Evolutionary conservation across 2,888 invertebrate genomes (phyloP), one percentile per base, ranked within the genome.

Genomic region (Drosophila affinis): DNA sequence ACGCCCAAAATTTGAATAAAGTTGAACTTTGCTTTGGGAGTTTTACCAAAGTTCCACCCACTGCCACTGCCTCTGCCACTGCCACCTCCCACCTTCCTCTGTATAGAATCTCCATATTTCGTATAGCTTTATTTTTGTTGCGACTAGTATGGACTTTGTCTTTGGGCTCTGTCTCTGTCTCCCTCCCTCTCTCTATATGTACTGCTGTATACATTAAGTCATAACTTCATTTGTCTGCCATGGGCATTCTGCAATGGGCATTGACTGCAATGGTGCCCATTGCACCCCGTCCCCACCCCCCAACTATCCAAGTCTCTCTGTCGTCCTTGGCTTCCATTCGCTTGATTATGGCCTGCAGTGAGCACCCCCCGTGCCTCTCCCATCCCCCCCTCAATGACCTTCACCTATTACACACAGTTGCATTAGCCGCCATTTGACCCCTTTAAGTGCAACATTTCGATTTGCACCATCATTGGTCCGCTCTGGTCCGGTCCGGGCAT

Each of bases 391-490:
- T n/a, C n/a, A n/a, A n/a, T n/a, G n/a, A n/a, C n/a, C n/a, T n/a
- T n/a, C n/a, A n/a, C n/a, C n/a, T n/a, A n/a, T n/a, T n/a, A n/a
- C n/a, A n/a, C n/a, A n/a, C n/a, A n/a, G 71, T 54, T 53, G 77
- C 82, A 80, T n/a, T n/a, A n/a, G n/a, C n/a, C n/a, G n/a, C n/a
- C n/a, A n/a, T n/a, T n/a, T n/a, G n/a, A n/a, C n/a, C n/a, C n/a
- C n/a, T n/a, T n/a, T n/a, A 69, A 81, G 81, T 78, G 86, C 84
- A 80, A 75, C 76, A 83, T 83, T 86, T 78, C 84, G 87, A 82
- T 85, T 79, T 79, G 75, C 72, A 72, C 77, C 68, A 76, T 77
- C 74, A 70, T 79, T 63, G 67, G 71, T 72, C 34, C 14, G n/a
- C n/a, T n/a, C n/a, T n/a, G n/a, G n/a, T n/a, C n/a, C n/a, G 70